Evolutionary conservation across 2,113 vertebrate species (phyloP), one percentile per base, ranked within the genome.

Genomic region (Chascanopsetta lugubris): DNA sequence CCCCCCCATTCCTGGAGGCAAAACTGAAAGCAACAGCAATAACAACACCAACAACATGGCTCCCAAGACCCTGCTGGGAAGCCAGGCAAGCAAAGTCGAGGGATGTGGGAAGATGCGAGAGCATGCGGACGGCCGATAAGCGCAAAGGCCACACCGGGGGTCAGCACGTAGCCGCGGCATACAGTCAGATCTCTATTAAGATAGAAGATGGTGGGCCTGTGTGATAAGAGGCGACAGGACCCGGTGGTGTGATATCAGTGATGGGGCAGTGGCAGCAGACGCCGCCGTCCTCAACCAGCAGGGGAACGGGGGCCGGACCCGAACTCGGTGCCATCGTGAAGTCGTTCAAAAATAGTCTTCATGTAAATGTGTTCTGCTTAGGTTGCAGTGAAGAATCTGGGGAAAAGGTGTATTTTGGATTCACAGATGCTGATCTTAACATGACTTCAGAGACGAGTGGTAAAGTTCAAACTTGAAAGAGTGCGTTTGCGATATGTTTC

Each of bases 161-260:
- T 87, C 87, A 85, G 72, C 82, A 59, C 63, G 27, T 63, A 67
- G 72, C 74, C 72, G 57, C n/a, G 20, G 47, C 59, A 42, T 79
- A 82, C 75, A 84, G 80, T 87, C 65, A 76, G 85, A 90, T 90
- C 85, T 84, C 84, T 71, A 88, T 90, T 89, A 87, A 87, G 85
- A 89, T 90, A 77, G 69, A 21, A 78, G 77, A 82, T 79, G 66
- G 81, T 77, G 83, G 81, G 69, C 71, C 32, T 43, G 61, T 32
- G 69, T 20, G 85, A 88, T 88, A 89, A 84, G 80, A 72, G 77
- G 40, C 54, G 73, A 86, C 79, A 69, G 75, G 75, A 78, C 56
- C 47, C 17, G 36, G 55, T 72, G 82, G 84, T 83, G 79, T 69
- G 82, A 85, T 85, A 72, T 80, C 79, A 75, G 38, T 38, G 75